phyloP scores from a whole-genome alignment of 1,140 invertebrate species.

The Sinonovacula constricta region DNA sequence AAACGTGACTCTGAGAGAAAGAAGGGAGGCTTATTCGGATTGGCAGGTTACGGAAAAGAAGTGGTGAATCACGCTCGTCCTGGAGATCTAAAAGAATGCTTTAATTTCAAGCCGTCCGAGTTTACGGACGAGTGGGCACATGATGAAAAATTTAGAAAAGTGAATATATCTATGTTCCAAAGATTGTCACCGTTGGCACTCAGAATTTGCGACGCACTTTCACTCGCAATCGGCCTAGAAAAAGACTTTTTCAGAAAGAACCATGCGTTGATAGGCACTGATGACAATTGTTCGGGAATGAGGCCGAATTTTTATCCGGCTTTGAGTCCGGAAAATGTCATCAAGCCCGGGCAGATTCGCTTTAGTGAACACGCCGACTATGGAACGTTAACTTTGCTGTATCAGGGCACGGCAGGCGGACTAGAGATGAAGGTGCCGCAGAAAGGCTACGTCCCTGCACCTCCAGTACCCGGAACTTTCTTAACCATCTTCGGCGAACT shows the following conservation, averaged over 20 bases:
- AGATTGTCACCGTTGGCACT: neutral
- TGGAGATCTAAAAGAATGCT: neutral
- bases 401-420: constrained; percentile 81
- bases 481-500: constrained; percentile 46
- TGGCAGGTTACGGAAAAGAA: neutral
- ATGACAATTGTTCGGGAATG: neutral
- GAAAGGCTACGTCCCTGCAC: constrained; percentile 33
- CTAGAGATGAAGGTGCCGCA: constrained; percentile 61
- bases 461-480: constrained; percentile 22
- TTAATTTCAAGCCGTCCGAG: neutral
- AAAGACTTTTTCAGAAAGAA: neutral
- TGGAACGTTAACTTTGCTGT: constrained; percentile 86
- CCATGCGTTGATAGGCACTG: neutral
- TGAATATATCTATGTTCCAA: neutral
- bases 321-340: neutral
- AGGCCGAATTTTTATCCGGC: neutral
- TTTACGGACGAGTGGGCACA: no score
- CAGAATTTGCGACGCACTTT: neutral
- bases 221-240: neutral
- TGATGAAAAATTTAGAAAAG: neutral
- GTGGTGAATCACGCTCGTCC: neutral
- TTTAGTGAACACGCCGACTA: constrained; percentile 87
- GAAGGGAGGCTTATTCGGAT: neutral
- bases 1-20: neutral
- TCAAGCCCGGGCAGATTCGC: constrained; percentile 80